These are phyloP conservation scores for Coracopsis vasa DNA, from an alignment of 2,113 vertebrate species.

Conservation along the genomic window DNA sequence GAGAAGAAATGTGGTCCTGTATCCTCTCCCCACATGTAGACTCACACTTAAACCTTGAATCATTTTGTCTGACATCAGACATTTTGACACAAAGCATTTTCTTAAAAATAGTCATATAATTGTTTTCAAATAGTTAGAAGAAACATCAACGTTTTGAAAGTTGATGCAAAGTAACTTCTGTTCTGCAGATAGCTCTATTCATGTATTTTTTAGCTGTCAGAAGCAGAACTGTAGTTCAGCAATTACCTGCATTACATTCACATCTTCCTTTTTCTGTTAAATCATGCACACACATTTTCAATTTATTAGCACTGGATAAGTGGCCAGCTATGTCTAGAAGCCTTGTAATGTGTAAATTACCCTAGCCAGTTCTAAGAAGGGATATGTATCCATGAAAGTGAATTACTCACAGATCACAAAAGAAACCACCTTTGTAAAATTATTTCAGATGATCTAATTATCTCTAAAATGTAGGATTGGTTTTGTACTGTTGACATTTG, in stretches of 20 bases:
- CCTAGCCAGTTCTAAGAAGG: conserved; percentile 25
- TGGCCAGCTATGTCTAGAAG: conserved; percentile 41
- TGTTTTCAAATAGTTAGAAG: conserved; percentile 17
- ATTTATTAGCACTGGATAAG: conserved; percentile 53
- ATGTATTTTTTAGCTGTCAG: conserved; percentile 22
- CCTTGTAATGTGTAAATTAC: conserved; percentile 62
- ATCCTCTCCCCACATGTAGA: background rate
- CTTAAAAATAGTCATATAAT: background rate
- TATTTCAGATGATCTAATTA: conserved; percentile 64
- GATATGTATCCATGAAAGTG: conserved; percentile 50
- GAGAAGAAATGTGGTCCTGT: background rate
- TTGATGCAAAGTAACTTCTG: background rate
- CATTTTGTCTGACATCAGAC: background rate
- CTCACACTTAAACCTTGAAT: background rate
- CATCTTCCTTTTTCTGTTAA: conserved; percentile 51
- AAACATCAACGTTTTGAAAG: conserved; percentile 33
- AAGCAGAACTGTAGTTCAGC: background rate
- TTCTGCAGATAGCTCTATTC: background rate
- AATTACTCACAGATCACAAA: conserved; percentile 68
- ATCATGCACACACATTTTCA: conserved; percentile 48
- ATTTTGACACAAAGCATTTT: background rate
- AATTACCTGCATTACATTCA: conserved; percentile 46
- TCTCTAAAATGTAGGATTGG: conserved; percentile 41
- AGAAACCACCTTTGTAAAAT: conserved; percentile 59
- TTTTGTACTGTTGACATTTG: conserved; percentile 61